phyloP scores from a whole-genome alignment of 1,140 invertebrate genomes.

The Drosophila sucinea region DNA sequence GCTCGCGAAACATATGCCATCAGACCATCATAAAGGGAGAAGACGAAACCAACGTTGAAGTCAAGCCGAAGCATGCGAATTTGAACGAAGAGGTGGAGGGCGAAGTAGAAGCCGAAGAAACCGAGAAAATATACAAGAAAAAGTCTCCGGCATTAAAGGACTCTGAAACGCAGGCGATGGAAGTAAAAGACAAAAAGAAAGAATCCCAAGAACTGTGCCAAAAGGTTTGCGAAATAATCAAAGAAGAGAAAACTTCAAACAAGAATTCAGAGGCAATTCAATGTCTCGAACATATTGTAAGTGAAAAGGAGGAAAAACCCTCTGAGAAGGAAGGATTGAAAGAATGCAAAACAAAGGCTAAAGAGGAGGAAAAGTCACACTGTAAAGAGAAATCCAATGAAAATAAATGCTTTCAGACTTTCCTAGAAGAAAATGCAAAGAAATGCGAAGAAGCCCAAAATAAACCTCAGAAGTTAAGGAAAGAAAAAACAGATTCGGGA shows the following conservation, averaged over 20 bases:
- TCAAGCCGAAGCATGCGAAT: slow-evolving; percentile 46
- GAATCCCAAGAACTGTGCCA: not conserved
- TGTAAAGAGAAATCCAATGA: not conserved
- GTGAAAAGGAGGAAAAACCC: not conserved
- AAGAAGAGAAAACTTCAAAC: too few relatives aligned
- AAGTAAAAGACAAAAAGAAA: not conserved
- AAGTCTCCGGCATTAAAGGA: not conserved
- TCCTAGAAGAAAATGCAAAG: not conserved
- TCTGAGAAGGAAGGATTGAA: not conserved
- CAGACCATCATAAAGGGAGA: slow-evolving; percentile 54
- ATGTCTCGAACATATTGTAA: too few relatives aligned
- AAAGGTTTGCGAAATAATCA: not conserved
- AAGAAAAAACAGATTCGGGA: not conserved
- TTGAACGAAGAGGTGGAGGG: slow-evolving; percentile 15
- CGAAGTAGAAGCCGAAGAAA: not conserved
- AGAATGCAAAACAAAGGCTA: not conserved
- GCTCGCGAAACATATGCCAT: slow-evolving; percentile 39
- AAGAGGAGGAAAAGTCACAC: too few relatives aligned
- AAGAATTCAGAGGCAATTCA: too few relatives aligned
- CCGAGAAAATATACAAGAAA: not conserved
- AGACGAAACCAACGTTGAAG: slow-evolving; percentile 31
- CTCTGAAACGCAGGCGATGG: not conserved
- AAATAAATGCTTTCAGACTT: not conserved
- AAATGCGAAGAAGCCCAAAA: not conserved
- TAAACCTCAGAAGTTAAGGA: not conserved